These are phyloP conservation scores for Melieria crassipennis DNA, from an alignment of 2,888 invertebrate genomes.

Conservation along the genomic window DNA sequence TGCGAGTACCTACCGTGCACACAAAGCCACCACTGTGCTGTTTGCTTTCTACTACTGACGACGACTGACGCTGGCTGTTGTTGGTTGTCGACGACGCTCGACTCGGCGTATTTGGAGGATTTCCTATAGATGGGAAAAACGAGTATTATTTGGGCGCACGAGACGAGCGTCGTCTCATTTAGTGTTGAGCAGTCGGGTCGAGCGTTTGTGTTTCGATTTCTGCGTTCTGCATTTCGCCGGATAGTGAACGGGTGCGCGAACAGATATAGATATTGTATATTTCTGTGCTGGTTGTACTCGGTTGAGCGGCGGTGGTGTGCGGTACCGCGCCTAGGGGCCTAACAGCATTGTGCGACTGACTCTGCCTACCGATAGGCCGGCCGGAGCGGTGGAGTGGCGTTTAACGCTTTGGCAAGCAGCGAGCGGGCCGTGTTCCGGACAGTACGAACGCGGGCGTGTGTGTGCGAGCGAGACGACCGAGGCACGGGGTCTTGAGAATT, in stretches of 20 bases:
- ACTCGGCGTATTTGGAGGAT: conserved; percentile 29
- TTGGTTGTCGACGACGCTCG: neutral
- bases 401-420: neutral
- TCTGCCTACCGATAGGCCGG: neutral
- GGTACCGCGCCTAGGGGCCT: neutral
- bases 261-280: neutral
- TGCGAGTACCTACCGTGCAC: no score
- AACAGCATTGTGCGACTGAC: neutral
- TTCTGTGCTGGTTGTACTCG: neutral
- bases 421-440: neutral
- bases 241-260: conserved; percentile 4
- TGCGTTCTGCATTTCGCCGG: neutral
- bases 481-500: conserved; percentile 47
- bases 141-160: conserved; percentile 39
- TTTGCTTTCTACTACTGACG: conserved; percentile 39
- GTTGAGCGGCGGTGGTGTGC: neutral
- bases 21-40: neutral
- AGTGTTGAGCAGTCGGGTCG: conserved; percentile 47
- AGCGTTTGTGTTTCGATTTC: conserved; percentile 42
- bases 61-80: conserved; percentile 18
- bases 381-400: neutral
- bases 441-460: neutral
- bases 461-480: conserved; percentile 2
- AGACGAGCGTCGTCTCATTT: conserved; percentile 44
- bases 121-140: conserved; percentile 35